Conservation (phyloP, 2,113 vertebrate species). For the Trogon melanurus region DNA sequence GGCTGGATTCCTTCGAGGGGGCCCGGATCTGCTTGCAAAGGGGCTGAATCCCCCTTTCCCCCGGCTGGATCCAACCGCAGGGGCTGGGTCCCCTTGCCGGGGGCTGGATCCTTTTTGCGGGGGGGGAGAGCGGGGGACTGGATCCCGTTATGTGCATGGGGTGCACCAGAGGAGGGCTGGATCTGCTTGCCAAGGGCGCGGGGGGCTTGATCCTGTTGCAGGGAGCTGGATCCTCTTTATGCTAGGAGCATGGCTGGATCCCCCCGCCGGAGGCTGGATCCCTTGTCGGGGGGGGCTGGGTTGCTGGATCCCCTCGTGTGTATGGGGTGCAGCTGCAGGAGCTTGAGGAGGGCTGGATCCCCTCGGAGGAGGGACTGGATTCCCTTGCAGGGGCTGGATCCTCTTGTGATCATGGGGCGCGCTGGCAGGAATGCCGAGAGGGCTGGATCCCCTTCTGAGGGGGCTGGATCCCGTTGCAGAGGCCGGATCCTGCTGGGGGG, state of each 20-base stretch:
- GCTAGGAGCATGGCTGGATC: neutral
- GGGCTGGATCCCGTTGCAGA: neutral
- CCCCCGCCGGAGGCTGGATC: neutral
- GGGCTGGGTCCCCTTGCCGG: neutral
- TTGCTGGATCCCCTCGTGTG: neutral
- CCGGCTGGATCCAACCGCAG: no score
- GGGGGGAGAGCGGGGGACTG: neutral
- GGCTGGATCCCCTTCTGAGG: neutral
- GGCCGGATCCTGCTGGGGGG: neutral
- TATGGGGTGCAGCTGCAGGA: neutral
- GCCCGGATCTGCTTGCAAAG: neutral
- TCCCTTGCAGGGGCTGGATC: neutral
- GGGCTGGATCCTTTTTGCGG: neutral
- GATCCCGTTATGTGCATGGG: neutral
- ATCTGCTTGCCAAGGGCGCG: no score
- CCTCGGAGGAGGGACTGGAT: neutral
- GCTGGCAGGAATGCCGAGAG: neutral
- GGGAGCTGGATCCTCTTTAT: no score
- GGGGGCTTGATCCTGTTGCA: no score
- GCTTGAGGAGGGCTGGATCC: neutral
- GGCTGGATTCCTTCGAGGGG: neutral
- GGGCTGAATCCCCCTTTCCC: neutral
- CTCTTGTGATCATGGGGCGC: neutral
- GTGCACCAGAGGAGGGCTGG: no score
- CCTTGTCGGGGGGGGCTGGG: neutral